Base-by-base conservation (phyloP, 2,888 invertebrate genomes). In the Trissolcus brochymenae region DNA sequence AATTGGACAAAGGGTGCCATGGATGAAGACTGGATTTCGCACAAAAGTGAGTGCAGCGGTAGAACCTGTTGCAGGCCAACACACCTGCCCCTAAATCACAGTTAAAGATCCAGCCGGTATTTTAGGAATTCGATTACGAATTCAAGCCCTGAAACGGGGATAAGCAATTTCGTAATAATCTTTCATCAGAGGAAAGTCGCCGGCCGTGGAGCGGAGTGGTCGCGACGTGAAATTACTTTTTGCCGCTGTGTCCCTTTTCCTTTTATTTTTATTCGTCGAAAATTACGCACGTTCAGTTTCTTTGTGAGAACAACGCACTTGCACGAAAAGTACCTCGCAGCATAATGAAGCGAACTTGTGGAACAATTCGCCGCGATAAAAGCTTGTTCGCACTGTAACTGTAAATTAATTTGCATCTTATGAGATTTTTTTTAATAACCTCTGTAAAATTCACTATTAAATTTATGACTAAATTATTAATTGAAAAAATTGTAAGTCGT, bases 41-140 rank as follows among this genome's bases (percentile, higher is more conserved):
- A 68, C 72, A 60, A 67, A 77, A 65, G 70, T 59, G 59, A 68
- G 61, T 53, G 68, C 60, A 51, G 29, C 40, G 73, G 59, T 46
- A 59, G 71, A 78, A 74, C 78, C 78, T 74, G 78, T 74, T 78
- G 78, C 74, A 73, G 74, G 70, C 64, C 57, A 70, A 70, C 70
- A 78, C 78, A 74, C 74, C 70, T 78, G 74, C 62, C 61, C 70
- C 61, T 74, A 74, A 78, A 78, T 74, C 73, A 67, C 68, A 54
- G 55, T 21, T 57, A 35, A 46, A 64, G 64, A 72, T 72, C 70
- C 54, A 64, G 66, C 53, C 60, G 76, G 72, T 41, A 72, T 72
- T 67, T 68, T 53, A 76, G 59, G 60, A 59, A 76, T 76, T 71
- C 57, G 66, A 76, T 76, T 76, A 70, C 51, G 59, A 49, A 59